Conservation (phyloP, 2,888 invertebrate genomes). For the Ornithoptera priamus region DNA sequence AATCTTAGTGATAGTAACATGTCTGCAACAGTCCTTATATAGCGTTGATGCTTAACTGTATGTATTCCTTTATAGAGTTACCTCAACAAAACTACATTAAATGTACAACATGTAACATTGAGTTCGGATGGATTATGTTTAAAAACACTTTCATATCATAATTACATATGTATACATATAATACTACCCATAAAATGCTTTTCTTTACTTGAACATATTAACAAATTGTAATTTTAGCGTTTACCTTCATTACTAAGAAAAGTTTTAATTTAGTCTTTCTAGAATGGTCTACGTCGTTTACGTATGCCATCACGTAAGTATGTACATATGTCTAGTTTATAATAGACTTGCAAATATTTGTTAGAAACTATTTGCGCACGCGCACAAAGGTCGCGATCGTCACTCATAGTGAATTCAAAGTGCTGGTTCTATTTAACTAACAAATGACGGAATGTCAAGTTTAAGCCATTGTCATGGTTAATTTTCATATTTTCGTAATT, state of each 20-base stretch:
- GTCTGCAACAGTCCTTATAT: too few species aligned
- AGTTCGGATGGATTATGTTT: too few species aligned
- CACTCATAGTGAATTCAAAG: conserved; percentile 55
- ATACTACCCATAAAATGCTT: too few species aligned
- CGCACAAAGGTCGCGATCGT: conserved; percentile 58
- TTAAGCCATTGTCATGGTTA: conserved; percentile 46
- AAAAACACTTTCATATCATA: too few species aligned
- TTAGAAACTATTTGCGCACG: conserved; percentile 51
- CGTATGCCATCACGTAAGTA: conserved; percentile 5
- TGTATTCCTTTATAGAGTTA: too few species aligned
- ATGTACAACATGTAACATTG: too few species aligned
- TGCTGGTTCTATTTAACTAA: conserved; percentile 50
- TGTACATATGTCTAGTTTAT: conserved; percentile 28
- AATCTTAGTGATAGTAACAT: too few species aligned
- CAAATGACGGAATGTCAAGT: conserved; percentile 53
- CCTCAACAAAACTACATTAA: too few species aligned
- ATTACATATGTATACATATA: too few species aligned
- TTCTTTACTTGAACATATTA: too few species aligned
- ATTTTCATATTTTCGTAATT: conserved; percentile 13
- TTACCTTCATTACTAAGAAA: neutral
- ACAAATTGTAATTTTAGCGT: too few species aligned
- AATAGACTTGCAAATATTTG: conserved; percentile 54
- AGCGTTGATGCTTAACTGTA: too few species aligned
- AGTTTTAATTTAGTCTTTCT: neutral
- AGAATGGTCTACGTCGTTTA: conserved; percentile 10